Evolutionary conservation across 2,797 vertebrate genomes (phyloP).

Genomic region (Ciconia nigra): DNA sequence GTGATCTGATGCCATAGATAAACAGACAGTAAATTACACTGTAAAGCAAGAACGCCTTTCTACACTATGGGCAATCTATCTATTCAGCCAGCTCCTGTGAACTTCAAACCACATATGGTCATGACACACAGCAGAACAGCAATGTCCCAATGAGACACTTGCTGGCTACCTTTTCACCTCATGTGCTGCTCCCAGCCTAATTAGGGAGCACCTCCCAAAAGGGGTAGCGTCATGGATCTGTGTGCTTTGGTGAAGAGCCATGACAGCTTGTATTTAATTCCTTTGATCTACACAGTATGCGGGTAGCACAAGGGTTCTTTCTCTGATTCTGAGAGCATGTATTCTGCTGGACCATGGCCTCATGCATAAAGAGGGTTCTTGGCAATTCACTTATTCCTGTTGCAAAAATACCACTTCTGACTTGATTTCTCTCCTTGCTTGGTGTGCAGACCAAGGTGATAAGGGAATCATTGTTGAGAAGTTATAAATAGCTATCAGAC

Average conservation of each 20-base stretch:
- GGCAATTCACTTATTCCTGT: not conserved
- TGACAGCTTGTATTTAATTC: not conserved
- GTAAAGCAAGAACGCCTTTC: not conserved
- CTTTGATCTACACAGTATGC: not conserved
- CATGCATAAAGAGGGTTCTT: not conserved
- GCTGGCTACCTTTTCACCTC: not conserved
- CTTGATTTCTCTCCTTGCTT: not conserved
- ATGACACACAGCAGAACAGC: not conserved
- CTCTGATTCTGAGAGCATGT: not conserved
- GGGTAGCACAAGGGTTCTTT: not conserved
- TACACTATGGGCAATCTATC: not conserved
- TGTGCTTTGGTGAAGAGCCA: not conserved
- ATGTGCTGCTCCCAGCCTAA: not conserved
- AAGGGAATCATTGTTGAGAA: not conserved
- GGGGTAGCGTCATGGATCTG: not conserved
- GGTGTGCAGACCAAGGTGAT: not conserved
- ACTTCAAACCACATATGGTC: not conserved
- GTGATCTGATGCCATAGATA: not conserved
- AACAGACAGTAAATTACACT: not conserved
- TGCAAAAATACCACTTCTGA: not conserved
- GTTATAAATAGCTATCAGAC: slow-evolving; percentile 40
- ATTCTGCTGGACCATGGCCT: not conserved
- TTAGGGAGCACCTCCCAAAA: not conserved
- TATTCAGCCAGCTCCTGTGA: not conserved
- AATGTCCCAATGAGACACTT: not conserved